These are phyloP conservation scores for Xiphias gladius DNA, from an alignment of 2,113 vertebrate genomes.

Conservation along the genomic window DNA sequence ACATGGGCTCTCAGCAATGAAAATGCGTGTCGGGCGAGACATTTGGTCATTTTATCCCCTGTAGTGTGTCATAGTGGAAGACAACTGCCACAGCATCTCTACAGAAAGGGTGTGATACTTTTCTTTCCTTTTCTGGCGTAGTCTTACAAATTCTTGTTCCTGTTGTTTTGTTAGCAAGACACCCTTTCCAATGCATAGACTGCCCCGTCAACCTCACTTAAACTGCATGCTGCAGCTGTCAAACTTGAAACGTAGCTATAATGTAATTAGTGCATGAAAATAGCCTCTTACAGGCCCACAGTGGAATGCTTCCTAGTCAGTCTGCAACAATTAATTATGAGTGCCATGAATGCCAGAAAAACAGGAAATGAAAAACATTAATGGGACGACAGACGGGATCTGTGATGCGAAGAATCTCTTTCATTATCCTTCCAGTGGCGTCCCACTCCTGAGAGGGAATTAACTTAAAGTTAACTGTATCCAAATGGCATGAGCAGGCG, in stretches of 20 bases:
- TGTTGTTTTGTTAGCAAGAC: not conserved
- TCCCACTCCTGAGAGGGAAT: conserved; percentile 24
- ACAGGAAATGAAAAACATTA: conserved; percentile 39
- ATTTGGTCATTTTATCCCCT: not conserved
- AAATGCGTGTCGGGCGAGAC: not conserved
- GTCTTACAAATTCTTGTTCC: not conserved
- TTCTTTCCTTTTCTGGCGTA: not conserved
- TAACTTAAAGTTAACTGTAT: not conserved
- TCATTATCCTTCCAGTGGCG: conserved; percentile 33
- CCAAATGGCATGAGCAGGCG: conserved; percentile 2
- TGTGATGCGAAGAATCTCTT: conserved; percentile 7
- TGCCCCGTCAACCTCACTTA: not conserved
- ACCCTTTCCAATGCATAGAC: not conserved
- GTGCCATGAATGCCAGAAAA: conserved; percentile 6
- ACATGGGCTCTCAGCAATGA: not conserved
- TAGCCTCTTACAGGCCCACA: not conserved
- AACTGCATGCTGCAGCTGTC: not conserved
- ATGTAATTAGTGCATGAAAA: not conserved
- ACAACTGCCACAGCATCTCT: not conserved
- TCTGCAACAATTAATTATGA: conserved; percentile 19
- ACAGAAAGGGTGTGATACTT: not conserved
- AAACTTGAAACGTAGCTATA: not conserved
- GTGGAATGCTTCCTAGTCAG: not conserved
- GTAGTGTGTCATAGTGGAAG: not conserved
- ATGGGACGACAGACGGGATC: conserved; percentile 22